A percentile compares a stretch with the other conserved stretches of the same genome.
Evolutionary conservation across 2,113 vertebrate genomes (phyloP).

Genomic region (Mungos mungo): DNA sequence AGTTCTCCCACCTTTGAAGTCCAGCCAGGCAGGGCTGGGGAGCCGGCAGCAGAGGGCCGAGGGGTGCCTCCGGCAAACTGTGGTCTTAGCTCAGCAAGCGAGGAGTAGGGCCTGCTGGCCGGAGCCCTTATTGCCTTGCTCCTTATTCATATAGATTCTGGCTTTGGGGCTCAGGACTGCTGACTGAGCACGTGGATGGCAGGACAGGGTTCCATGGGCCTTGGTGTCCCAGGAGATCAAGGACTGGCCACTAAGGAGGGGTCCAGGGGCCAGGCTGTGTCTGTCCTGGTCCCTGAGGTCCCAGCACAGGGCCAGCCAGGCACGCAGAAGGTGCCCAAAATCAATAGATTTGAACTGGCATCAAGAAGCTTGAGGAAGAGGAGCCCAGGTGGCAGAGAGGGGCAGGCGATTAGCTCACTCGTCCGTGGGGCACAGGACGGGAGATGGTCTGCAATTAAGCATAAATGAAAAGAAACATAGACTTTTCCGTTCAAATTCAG

Average conservation of each 20-base stretch:
- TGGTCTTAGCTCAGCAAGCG: neutral
- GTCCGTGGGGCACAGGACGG: neutral
- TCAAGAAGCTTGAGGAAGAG: neutral
- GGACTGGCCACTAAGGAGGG: neutral
- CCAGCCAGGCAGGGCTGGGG: no score
- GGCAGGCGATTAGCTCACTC: neutral
- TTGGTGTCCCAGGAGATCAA: neutral
- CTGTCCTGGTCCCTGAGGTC: neutral
- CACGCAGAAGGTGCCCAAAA: neutral
- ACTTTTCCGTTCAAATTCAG: neutral
- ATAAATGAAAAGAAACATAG: neutral
- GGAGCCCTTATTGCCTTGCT: neutral
- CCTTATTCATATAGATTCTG: neutral
- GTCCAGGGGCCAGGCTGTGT: neutral
- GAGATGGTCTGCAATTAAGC: neutral
- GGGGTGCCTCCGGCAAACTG: accelerated
- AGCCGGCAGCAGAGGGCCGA: accelerated
- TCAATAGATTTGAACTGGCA: neutral
- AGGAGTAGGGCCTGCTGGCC: neutral
- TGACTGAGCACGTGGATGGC: no score
- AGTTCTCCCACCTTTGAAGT: neutral
- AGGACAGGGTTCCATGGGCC: neutral
- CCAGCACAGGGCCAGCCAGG: neutral
- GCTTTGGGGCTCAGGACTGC: neutral
- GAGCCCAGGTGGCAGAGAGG: neutral